Percentiles rank a stretch among this genome's conserved stretches.
These are phyloP conservation scores for Kryphioiulus occultus DNA, from an alignment of 2,888 invertebrate species.

Conservation along the genomic window DNA sequence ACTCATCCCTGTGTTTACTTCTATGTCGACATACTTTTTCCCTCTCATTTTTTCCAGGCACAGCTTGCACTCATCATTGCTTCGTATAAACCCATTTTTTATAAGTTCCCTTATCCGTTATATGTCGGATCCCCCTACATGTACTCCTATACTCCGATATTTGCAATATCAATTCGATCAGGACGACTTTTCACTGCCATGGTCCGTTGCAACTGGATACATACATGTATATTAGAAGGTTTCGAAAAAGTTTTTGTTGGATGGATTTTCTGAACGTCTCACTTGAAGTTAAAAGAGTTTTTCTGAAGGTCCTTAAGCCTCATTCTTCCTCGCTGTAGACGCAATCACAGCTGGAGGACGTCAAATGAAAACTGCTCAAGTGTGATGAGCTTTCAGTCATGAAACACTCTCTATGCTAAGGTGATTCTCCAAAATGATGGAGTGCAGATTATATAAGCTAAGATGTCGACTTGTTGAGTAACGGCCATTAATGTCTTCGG, in stretches of 20 bases:
- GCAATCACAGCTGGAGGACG: constrained; percentile 10
- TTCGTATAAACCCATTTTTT: background rate
- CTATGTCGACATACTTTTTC: background rate
- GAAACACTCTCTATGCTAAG: constrained; percentile 1
- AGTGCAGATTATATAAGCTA: constrained; percentile 2
- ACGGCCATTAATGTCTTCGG: background rate
- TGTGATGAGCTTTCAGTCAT: constrained; percentile 12
- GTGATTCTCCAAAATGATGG: background rate
- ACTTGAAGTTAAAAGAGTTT: background rate
- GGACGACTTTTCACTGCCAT: background rate
- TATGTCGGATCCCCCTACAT: background rate
- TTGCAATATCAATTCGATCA: background rate
- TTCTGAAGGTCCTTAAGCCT: background rate
- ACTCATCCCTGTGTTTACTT: constrained; percentile 26
- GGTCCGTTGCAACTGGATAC: background rate
- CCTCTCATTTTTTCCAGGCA: background rate
- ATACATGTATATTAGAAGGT: background rate
- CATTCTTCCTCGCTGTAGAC: background rate
- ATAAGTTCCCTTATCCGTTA: background rate
- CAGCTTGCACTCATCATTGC: background rate
- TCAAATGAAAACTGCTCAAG: background rate
- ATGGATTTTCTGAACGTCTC: background rate
- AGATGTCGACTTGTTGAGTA: background rate
- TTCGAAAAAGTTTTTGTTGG: background rate
- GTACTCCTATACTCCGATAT: background rate